These are phyloP conservation scores for Trissolcus brochymenae DNA, from an alignment of 2,888 invertebrate species.

Conservation along the genomic window DNA sequence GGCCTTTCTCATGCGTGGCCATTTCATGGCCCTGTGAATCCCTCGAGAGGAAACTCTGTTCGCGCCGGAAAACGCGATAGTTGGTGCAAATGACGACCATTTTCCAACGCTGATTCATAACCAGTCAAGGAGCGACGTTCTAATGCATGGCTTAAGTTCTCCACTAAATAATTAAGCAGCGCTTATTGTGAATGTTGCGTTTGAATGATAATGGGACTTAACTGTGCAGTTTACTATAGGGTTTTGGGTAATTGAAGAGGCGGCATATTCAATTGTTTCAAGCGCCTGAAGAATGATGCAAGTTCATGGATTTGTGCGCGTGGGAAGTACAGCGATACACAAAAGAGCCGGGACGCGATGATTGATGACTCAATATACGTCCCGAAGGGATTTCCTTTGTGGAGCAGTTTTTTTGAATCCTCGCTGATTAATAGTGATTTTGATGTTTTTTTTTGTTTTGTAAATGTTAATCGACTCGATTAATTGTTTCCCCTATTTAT, in stretches of 20 bases:
- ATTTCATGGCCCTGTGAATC: conserved; percentile 65
- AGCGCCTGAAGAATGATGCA: neutral
- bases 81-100: conserved; percentile 6
- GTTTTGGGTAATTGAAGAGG: conserved; percentile 8
- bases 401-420: too few relatives aligned
- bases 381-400: neutral
- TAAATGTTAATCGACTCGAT: neutral
- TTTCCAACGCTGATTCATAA: conserved; percentile 15
- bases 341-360: too few relatives aligned
- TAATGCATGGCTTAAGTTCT: conserved; percentile 18
- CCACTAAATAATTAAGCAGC: conserved; percentile 15
- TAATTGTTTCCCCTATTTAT: neutral
- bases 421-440: neutral
- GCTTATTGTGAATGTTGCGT: conserved; percentile 20
- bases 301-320: too few relatives aligned
- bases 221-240: conserved; percentile 1
- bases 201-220: conserved; percentile 6
- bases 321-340: too few relatives aligned
- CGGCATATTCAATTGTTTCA: conserved; percentile 13
- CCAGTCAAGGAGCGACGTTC: neutral
- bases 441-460: too few relatives aligned
- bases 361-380: too few relatives aligned
- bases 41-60: conserved; percentile 12
- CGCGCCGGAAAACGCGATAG: conserved; percentile 28
- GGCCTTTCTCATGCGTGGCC: conserved; percentile 63